Percentiles rank a stretch among this genome's conserved stretches.
phyloP scores from a whole-genome alignment of 1,140 invertebrate species.

The Episyrphus balteatus region DNA sequence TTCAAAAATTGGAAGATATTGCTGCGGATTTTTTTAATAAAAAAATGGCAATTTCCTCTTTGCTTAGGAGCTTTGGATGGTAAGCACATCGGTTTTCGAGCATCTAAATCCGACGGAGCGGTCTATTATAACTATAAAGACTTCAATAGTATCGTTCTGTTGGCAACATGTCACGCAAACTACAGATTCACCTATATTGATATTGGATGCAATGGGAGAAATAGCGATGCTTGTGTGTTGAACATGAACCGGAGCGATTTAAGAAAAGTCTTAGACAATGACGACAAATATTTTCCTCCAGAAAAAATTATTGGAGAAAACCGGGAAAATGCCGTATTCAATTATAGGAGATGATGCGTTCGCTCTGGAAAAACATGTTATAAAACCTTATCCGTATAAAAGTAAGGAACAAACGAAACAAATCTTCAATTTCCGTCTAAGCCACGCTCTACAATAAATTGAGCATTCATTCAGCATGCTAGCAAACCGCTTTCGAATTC shows the following conservation, averaged over 20 bases:
- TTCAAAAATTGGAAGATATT: background rate
- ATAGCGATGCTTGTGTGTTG: slow-evolving; percentile 29
- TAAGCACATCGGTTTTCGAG: slow-evolving; percentile 39
- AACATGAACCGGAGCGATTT: background rate
- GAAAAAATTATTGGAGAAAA: too few relatives aligned
- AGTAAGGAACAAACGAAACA: too few relatives aligned
- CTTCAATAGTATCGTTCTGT: slow-evolving; percentile 40
- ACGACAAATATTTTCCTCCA: too few relatives aligned
- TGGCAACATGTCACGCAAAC: slow-evolving; percentile 41
- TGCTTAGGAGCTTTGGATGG: slow-evolving; percentile 39
- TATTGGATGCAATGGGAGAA: slow-evolving; percentile 35
- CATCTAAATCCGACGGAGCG: slow-evolving; percentile 31
- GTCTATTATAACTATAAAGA: slow-evolving; percentile 43
- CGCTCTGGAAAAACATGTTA: too few relatives aligned
- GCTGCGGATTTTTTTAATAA: background rate
- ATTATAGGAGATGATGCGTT: too few relatives aligned
- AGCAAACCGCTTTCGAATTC: too few relatives aligned
- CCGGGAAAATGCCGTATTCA: too few relatives aligned
- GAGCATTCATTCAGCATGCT: too few relatives aligned
- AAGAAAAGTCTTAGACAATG: background rate
- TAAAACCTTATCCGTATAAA: too few relatives aligned
- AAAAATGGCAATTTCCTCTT: slow-evolving; percentile 28
- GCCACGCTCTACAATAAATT: too few relatives aligned
- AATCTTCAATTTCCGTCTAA: too few relatives aligned
- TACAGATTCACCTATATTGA: slow-evolving; percentile 40